Evolutionary conservation across 2,113 vertebrate species (phyloP).

Genomic region (Sinocyclocheilus grahami): DNA sequence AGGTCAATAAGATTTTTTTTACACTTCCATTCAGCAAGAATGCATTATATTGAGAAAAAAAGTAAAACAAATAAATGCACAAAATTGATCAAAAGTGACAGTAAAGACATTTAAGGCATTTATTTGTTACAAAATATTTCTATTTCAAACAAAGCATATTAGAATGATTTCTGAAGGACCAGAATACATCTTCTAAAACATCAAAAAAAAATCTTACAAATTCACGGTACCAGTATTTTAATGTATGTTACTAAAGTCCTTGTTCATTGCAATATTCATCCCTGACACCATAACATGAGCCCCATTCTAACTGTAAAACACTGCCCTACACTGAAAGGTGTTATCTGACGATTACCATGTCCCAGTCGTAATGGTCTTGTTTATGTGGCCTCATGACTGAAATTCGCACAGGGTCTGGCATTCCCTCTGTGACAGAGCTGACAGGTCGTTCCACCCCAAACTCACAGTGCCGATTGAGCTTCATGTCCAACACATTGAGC

Average conservation of each 20-base stretch:
- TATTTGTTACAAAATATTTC: too few relatives aligned
- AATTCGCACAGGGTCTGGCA: neutral
- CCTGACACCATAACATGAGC: too few relatives aligned
- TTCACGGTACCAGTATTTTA: too few relatives aligned
- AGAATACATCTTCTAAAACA: too few relatives aligned
- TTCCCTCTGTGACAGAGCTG: neutral
- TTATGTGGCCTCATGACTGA: neutral
- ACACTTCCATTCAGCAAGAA: neutral
- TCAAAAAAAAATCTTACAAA: too few relatives aligned
- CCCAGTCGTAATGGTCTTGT: neutral
- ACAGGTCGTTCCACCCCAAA: neutral
- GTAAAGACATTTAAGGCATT: too few relatives aligned
- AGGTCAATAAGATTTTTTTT: neutral
- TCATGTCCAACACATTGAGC: neutral
- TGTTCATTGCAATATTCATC: too few relatives aligned
- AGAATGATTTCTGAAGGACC: too few relatives aligned
- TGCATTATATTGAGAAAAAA: neutral
- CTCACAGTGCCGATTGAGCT: neutral
- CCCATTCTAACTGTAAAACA: too few relatives aligned
- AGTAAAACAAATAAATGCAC: neutral
- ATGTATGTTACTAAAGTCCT: too few relatives aligned
- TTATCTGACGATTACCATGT: neutral
- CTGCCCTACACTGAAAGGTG: too few relatives aligned
- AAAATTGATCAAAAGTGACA: neutral
- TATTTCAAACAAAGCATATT: too few relatives aligned